These are phyloP conservation scores for Apostichopus japonicus DNA, from an alignment of 35 echinoderm and acorn worm genomes.

Conservation along the genomic window DNA sequence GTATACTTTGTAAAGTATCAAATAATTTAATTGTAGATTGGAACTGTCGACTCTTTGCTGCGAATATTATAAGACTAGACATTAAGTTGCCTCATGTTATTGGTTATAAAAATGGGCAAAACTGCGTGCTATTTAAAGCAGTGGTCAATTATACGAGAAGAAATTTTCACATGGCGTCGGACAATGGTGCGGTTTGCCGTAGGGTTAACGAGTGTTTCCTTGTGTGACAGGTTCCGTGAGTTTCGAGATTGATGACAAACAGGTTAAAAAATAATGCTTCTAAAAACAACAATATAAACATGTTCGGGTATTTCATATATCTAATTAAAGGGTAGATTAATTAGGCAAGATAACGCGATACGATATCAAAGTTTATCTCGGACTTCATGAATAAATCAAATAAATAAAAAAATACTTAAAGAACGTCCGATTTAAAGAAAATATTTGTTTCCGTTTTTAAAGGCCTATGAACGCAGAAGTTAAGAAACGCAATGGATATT, in stretches of 20 bases:
- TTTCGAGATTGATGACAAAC: constrained; percentile 17
- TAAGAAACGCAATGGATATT: too few relatives aligned
- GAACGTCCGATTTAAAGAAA: too few relatives aligned
- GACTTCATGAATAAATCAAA: too few relatives aligned
- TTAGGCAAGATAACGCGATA: too few relatives aligned
- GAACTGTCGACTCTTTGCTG: not conserved
- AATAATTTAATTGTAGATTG: not conserved
- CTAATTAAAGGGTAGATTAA: too few relatives aligned
- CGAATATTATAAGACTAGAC: not conserved
- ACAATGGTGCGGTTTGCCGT: constrained; percentile 10
- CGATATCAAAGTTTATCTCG: too few relatives aligned
- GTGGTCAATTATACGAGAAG: constrained; percentile 33
- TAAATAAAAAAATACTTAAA: too few relatives aligned
- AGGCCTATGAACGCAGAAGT: too few relatives aligned
- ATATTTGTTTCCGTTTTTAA: too few relatives aligned
- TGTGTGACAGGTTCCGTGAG: not conserved
- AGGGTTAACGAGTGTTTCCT: constrained; percentile 2
- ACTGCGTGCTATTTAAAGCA: constrained; percentile 34
- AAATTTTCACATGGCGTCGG: constrained; percentile 15
- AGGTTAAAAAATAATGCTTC: not conserved
- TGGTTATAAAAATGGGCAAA: not conserved
- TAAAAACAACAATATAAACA: not conserved
- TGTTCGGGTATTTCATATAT: too few relatives aligned
- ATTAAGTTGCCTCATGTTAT: not conserved
- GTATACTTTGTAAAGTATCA: not conserved